Conservation (phyloP, 2,797 vertebrate genomes). For the Limosa lapponica region DNA sequence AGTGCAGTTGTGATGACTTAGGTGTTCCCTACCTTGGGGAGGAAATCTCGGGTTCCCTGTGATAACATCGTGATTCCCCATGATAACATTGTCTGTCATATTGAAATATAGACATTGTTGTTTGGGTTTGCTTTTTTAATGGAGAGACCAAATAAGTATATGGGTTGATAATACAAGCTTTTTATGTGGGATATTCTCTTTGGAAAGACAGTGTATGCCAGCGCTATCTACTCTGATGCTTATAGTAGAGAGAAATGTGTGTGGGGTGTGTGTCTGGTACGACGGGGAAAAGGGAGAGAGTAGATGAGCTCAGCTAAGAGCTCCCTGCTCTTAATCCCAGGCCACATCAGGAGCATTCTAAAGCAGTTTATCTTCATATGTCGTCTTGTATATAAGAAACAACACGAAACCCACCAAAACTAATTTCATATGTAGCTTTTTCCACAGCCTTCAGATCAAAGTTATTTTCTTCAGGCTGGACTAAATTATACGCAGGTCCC, state of each 20-base stretch:
- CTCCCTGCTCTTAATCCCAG: slow-evolving; percentile 66
- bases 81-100: not conserved
- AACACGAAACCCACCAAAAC: slow-evolving; percentile 77
- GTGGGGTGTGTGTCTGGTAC: not conserved
- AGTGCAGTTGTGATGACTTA: not conserved
- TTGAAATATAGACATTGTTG: not conserved
- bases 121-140: not conserved
- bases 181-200: not conserved
- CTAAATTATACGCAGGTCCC: slow-evolving; percentile 84
- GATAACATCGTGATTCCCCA: not conserved
- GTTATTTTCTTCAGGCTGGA: slow-evolving; percentile 83
- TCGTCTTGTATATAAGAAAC: slow-evolving; percentile 74
- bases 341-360: slow-evolving; percentile 60
- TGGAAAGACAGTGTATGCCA: slow-evolving; percentile 1
- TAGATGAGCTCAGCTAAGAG: slow-evolving; percentile 45
- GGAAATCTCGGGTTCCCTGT: not conserved
- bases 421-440: slow-evolving; percentile 83
- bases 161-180: not conserved
- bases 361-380: slow-evolving; percentile 79
- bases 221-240: not conserved
- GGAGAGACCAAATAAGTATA: not conserved
- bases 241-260: not conserved
- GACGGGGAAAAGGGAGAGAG: not conserved
- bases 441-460: slow-evolving; percentile 80
- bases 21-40: not conserved